Base-by-base conservation (phyloP, 1,140 invertebrate genomes). In the Dendroctonus ponderosae region DNA sequence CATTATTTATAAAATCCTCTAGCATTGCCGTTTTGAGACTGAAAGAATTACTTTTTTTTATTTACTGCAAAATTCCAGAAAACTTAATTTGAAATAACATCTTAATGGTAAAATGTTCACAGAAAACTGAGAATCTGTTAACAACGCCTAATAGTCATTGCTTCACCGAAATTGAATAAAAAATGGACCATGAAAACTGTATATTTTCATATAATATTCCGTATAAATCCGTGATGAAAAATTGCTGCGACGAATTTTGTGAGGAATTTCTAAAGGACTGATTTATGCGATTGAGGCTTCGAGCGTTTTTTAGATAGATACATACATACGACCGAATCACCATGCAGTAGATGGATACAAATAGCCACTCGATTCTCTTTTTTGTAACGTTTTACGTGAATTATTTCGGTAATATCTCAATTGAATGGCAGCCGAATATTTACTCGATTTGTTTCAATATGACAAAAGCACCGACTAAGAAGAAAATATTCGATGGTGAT, bases 331-430 rank as follows among this genome's bases (percentile, higher is more conserved):
- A 44, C 42, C 56, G 56, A 43, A 58, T 58, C 56, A 58, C 56
- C 56, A 58, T 58, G 56, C 41, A 42, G 39, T 58, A 58, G 56
- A 58, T 43, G 56, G 56, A 58, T 58, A 58, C 56, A 58, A 58
- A 58, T 58, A 42, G 40, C n/a, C 12, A 7, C n/a, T 11, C 39
- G 44, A 58, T 58, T 26, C 56, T 44, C 56, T 58, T 54, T 58
- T 52, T 58, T 58, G 40, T 58, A 58, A 56, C 53, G 41, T 39
- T 44, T 58, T 58, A 58, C 40, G 39, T 58, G 56, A 58, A 58
- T 40, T 58, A 58, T 58, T 58, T 44, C 12, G 7, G 56, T 44
- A 26, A 58, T 58, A 43, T 58, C 44, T 58, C 41, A 54, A 14
- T 26, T 9, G 9, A 54, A 54, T 40, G 52, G 14, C 52, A 14